Conservation (phyloP, 2,888 invertebrate species). For the Hyles lineata region DNA sequence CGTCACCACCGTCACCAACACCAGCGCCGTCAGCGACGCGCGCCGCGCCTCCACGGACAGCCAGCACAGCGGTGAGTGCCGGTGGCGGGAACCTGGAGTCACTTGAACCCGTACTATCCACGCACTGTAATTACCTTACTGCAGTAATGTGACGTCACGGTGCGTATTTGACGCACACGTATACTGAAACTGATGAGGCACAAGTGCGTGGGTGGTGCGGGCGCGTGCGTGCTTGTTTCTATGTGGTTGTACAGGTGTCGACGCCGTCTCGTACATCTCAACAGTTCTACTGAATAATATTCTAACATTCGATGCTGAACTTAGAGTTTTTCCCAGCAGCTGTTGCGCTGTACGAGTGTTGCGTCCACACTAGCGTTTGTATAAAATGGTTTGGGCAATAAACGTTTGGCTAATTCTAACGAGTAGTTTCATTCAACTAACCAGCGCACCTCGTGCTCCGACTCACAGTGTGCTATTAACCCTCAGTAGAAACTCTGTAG, state of each 20-base stretch:
- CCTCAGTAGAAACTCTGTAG: conserved; percentile 29
- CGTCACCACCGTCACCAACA: conserved; percentile 4
- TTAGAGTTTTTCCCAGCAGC: not conserved
- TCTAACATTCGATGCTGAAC: not conserved
- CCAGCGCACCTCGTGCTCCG: not conserved
- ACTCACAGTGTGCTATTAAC: not conserved
- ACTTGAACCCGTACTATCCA: conserved; percentile 33
- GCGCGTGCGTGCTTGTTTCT: no score
- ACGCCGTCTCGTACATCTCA: no score
- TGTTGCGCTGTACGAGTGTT: conserved; percentile 11
- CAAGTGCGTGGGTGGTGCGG: no score
- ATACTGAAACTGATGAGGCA: no score
- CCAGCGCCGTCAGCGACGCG: conserved; percentile 29
- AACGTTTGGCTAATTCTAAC: conserved; percentile 62
- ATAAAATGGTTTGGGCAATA: conserved; percentile 48
- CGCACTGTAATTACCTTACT: not conserved
- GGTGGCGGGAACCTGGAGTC: conserved; percentile 33
- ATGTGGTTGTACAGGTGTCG: no score
- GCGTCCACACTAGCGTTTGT: conserved; percentile 16
- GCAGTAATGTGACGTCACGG: no score
- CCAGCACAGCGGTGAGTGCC: conserved; percentile 58
- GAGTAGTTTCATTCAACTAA: conserved; percentile 66
- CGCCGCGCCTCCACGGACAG: conserved; percentile 46
- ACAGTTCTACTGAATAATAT: no score
- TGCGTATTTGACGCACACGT: no score